Base-by-base conservation (phyloP, 2,888 invertebrate genomes). In the Agrochola circellaris region DNA sequence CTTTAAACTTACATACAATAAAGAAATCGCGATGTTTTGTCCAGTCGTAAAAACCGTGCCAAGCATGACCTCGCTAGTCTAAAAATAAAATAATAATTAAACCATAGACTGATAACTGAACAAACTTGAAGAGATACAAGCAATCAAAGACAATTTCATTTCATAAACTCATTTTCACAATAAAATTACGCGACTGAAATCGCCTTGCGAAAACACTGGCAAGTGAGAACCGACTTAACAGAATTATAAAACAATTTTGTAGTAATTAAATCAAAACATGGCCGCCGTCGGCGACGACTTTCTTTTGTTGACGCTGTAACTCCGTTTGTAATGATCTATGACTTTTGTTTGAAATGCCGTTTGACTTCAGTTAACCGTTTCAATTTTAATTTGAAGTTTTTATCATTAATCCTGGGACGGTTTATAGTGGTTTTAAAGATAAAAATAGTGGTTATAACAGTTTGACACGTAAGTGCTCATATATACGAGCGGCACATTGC, bases 201-300 rank as follows among this genome's bases (percentile, higher is more conserved):
- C 58, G 48, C 64, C n/a, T 45, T 71, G n/a, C 30, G 73, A 83
- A 75, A 83, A 85, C 83, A 84, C 80, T 61, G 81, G 73, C 65
- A 77, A 84, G 77, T 67, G 77, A 81, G 80, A 87, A 80, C 79
- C 74, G 77, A 48, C 78, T 75, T 89, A 91, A 92, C 82, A 85
- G 81, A 90, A 90, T 92, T 91, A 90, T 82, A 88, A 91, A 89
- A 87, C 88, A 91, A 90, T 92, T 80, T 90, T 88, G 83, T 83
- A 76, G 76, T 89, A 90, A 92, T 92, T 88, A 90, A 92, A 92
- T 92, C 86, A 91, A 79, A 89, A 89, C 89, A 88, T 71, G 64
- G 79, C 76, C 45, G 72, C 15, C 64, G 58, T 54, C 42, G 56
- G 73, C 70, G 51, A 66, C 66, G 62, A 65, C 76, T 82, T 80